Evolutionary conservation across 2,888 invertebrate genomes (phyloP).

Genomic region (Balanococcus diminutus): DNA sequence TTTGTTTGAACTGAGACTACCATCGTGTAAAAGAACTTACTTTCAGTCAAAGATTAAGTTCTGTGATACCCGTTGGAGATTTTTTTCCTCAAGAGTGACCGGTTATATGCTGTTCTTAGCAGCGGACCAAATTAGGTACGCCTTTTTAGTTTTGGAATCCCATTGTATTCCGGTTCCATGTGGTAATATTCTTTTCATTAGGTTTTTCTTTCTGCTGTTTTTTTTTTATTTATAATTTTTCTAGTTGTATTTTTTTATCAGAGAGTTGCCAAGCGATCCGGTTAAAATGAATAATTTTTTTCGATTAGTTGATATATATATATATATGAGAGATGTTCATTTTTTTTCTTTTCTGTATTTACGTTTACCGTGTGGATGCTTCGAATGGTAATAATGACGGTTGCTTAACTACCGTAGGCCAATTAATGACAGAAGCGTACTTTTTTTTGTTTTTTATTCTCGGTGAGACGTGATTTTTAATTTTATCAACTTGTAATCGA

Average conservation of each 20-base stretch:
- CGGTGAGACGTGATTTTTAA: constrained; percentile 46
- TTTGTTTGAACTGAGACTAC: not conserved
- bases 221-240: constrained; percentile 49
- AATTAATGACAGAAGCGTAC: constrained; percentile 25
- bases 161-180: constrained; percentile 48
- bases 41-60: constrained; percentile 31
- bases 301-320: not conserved
- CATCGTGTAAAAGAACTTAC: constrained; percentile 35
- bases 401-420: constrained; percentile 32
- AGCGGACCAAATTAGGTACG: constrained; percentile 50
- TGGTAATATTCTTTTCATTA: constrained; percentile 51
- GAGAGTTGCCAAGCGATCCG: constrained; percentile 30
- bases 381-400: constrained; percentile 48
- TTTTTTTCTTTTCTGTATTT: constrained; percentile 28
- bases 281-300: constrained; percentile 45
- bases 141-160: constrained; percentile 51
- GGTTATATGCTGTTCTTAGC: constrained; percentile 41
- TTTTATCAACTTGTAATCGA: constrained; percentile 40
- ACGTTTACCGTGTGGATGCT: not conserved
- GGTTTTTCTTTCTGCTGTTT: constrained; percentile 36
- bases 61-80: constrained; percentile 13
- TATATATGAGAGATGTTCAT: not conserved
- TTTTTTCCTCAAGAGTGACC: constrained; percentile 46
- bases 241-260: constrained; percentile 39
- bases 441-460: not conserved